Percentiles rank a stretch among this genome's conserved stretches.
These are phyloP conservation scores for Palythoa heliodiscus DNA, from an alignment of 92 coral and sea anemone species.

Conservation along the genomic window DNA sequence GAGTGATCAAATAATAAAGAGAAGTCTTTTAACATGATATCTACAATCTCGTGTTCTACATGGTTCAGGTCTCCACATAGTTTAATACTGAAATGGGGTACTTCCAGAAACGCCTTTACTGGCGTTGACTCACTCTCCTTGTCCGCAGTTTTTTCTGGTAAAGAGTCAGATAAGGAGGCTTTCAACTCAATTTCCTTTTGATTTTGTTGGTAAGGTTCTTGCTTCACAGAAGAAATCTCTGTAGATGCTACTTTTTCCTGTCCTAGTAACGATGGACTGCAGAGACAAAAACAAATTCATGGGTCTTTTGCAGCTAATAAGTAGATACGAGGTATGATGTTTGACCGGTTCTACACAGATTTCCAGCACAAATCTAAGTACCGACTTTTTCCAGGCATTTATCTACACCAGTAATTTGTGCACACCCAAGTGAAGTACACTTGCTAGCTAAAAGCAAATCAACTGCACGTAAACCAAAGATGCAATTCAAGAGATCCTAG, in stretches of 20 bases:
- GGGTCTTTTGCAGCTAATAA: neutral
- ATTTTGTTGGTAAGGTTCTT: constrained; percentile 60
- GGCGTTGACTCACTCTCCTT: constrained; percentile 78
- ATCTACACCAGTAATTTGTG: too few relatives aligned
- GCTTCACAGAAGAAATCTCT: constrained; percentile 50
- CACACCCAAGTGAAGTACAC: too few relatives aligned
- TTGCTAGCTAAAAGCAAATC: too few relatives aligned
- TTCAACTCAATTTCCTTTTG: constrained; percentile 37
- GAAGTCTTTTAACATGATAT: constrained; percentile 84
- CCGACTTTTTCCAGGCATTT: too few relatives aligned
- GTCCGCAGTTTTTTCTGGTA: constrained; percentile 27
- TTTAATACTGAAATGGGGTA: constrained; percentile 92
- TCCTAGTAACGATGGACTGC: constrained; percentile 75
- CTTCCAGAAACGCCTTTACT: constrained; percentile 70
- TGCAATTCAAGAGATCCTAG: too few relatives aligned
- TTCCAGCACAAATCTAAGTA: neutral
- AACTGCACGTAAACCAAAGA: too few relatives aligned
- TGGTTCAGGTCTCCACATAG: constrained; percentile 85
- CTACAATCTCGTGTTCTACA: constrained; percentile 87
- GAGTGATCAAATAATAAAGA: constrained; percentile 69
- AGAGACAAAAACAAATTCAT: neutral
- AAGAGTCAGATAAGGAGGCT: constrained; percentile 25
- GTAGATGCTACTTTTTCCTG: constrained; percentile 61
- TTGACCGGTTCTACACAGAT: neutral
- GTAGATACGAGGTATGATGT: neutral